These are phyloP conservation scores for Aegotheles bennettii DNA, from an alignment of 2,113 vertebrate species.

Conservation along the genomic window DNA sequence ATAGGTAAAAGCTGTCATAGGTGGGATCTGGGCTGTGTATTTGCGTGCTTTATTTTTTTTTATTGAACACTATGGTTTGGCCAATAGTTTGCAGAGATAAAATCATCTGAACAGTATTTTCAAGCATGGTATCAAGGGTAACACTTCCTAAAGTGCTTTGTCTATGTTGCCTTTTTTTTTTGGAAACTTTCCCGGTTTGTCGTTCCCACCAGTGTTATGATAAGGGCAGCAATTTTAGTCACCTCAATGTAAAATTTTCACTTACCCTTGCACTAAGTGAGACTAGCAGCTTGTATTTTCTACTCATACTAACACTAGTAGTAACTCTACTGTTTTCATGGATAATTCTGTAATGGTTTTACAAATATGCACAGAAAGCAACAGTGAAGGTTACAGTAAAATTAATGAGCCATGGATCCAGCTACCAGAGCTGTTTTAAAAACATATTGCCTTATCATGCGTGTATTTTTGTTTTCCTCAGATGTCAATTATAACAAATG, in stretches of 20 bases:
- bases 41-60: neutral
- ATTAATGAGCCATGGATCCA: neutral
- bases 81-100: neutral
- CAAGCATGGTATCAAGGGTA: neutral
- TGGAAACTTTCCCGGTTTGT: neutral
- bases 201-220: neutral
- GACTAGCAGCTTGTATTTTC: constrained; percentile 31
- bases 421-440: neutral
- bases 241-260: neutral
- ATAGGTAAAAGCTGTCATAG: neutral
- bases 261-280: neutral
- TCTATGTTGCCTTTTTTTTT: neutral
- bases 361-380: neutral
- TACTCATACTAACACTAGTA: neutral
- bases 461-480: neutral
- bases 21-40: neutral
- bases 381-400: neutral
- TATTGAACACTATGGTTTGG: neutral
- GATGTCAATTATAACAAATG: neutral
- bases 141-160: neutral
- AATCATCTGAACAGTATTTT: neutral
- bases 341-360: neutral
- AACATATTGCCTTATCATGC: neutral
- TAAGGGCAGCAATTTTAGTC: constrained; percentile 12
- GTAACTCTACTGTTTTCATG: neutral